Evolutionary conservation across 35 echinoderm and acorn worm genomes (phyloP).

Genomic region (Lytechinus variegatus): DNA sequence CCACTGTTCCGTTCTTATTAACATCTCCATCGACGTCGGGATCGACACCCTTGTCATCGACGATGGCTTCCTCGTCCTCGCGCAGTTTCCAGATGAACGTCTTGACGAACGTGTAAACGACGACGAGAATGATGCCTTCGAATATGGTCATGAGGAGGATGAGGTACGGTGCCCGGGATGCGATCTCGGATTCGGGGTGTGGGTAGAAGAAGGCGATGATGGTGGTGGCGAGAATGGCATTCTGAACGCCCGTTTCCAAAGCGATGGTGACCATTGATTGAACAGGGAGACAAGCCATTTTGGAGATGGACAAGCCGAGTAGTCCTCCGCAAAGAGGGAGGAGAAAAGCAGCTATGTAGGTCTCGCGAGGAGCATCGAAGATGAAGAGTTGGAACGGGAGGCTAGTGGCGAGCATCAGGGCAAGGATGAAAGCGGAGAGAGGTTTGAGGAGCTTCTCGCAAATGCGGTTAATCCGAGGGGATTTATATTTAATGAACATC

Average conservation of each 20-base stretch:
- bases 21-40: constrained; percentile 1
- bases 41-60: not conserved
- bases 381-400: constrained; percentile 71
- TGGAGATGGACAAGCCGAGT: constrained; percentile 54
- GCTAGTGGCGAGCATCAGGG: constrained; percentile 52
- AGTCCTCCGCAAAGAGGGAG: constrained; percentile 59
- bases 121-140: constrained; percentile 52
- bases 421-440: constrained; percentile 63
- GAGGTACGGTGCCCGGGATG: constrained; percentile 61
- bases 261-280: constrained; percentile 53
- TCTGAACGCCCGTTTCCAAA: constrained; percentile 73
- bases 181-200: constrained; percentile 58
- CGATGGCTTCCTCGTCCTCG: constrained; percentile 52
- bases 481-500: constrained; percentile 62
- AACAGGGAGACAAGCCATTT: constrained; percentile 32
- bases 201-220: constrained; percentile 68
- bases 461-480: constrained; percentile 66
- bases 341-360: constrained; percentile 51
- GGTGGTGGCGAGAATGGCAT: constrained; percentile 64
- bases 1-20: not conserved
- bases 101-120: constrained; percentile 61
- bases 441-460: constrained; percentile 83
- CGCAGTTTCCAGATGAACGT: constrained; percentile 64
- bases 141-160: constrained; percentile 62
- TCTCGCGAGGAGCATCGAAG: constrained; percentile 52